A percentile compares a stretch with the other conserved stretches of the same genome.
These are phyloP conservation scores for Fulmarus glacialis DNA, from an alignment of 2,113 vertebrate genomes.

Conservation along the genomic window DNA sequence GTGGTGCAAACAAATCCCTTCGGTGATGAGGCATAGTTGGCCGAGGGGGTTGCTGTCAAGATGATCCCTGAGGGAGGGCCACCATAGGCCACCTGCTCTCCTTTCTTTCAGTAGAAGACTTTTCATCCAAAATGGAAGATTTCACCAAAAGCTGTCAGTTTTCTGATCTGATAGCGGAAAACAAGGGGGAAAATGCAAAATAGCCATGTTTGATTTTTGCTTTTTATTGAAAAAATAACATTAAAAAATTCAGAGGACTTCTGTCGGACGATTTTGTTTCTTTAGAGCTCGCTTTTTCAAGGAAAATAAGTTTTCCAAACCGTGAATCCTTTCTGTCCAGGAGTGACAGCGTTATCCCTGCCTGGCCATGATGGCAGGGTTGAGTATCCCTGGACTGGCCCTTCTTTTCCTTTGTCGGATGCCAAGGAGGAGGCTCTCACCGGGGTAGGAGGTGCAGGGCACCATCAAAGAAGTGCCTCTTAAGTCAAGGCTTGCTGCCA, in stretches of 20 bases:
- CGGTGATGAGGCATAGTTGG: not conserved
- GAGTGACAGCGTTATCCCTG: not conserved
- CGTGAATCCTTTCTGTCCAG: not conserved
- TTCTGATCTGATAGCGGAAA: not conserved
- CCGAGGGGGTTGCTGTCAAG: not conserved
- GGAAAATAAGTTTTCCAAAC: not conserved
- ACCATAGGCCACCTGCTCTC: not conserved
- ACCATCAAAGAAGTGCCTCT: not conserved
- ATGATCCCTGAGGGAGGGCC: not conserved
- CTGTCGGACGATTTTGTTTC: not conserved
- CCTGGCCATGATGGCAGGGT: not conserved
- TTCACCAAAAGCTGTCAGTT: not conserved
- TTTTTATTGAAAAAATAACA: not conserved
- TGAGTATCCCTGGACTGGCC: not conserved
- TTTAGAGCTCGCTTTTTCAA: not conserved
- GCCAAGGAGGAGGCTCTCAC: not conserved
- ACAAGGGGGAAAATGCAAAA: not conserved
- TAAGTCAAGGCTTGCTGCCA: not conserved
- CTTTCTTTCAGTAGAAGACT: not conserved
- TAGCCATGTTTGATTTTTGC: not conserved
- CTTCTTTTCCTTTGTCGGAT: not conserved
- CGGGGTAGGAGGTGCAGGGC: not conserved
- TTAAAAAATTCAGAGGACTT: not conserved
- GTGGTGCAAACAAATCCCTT: not conserved
- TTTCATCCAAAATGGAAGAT: not conserved